These are phyloP conservation scores for Heterodera filipjevi DNA, from an alignment of 2,888 invertebrate species.

Conservation along the genomic window DNA sequence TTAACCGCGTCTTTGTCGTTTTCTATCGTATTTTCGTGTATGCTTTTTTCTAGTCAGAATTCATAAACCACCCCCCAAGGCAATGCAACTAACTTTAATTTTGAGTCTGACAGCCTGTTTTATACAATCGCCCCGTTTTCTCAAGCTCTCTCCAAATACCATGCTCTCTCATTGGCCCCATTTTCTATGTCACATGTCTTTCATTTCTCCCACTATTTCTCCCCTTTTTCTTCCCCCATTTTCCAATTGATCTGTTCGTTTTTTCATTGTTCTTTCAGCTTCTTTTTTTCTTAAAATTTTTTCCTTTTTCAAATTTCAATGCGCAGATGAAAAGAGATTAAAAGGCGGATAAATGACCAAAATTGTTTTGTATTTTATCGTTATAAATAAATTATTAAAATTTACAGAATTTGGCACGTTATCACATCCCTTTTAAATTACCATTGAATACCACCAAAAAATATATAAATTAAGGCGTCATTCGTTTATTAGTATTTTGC, in stretches of 20 bases:
- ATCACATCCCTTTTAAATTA: too few relatives aligned
- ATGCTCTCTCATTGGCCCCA: neutral
- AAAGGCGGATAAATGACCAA: neutral
- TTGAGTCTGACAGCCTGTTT: neutral
- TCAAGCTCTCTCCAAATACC: neutral
- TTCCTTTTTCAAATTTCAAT: conserved; percentile 8
- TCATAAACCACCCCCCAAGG: neutral
- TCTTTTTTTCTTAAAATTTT: conserved; percentile 16
- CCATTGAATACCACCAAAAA: too few relatives aligned
- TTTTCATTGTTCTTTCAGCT: conserved; percentile 22
- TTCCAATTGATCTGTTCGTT: neutral
- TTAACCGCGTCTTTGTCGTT: too few relatives aligned
- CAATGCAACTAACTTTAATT: neutral
- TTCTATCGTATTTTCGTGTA: too few relatives aligned
- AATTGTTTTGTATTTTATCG: neutral
- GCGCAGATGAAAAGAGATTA: neutral
- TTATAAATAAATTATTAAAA: neutral
- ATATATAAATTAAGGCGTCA: too few relatives aligned
- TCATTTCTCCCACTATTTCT: neutral
- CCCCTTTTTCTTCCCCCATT: neutral
- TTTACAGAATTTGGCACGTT: too few relatives aligned
- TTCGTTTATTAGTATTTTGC: too few relatives aligned
- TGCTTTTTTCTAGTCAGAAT: too few relatives aligned
- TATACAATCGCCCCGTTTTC: neutral
- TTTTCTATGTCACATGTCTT: neutral